phyloP scores from a whole-genome alignment of 2,888 invertebrate species.

The Shargacucullia verbasci region DNA sequence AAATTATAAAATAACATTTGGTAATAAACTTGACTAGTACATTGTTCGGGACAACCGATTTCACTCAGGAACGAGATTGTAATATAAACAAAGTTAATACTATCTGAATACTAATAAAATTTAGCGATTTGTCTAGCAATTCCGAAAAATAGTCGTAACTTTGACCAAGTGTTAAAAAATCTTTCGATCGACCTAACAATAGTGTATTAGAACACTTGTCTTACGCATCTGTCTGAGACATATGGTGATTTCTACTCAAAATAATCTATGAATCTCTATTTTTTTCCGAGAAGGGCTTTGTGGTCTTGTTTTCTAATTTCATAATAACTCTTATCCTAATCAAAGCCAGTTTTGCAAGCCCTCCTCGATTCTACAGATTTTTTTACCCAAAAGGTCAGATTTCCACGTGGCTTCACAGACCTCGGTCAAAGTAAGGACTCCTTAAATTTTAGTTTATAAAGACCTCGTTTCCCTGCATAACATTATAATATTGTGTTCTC shows the following conservation, averaged over 20 bases:
- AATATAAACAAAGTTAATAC: constrained; percentile 25
- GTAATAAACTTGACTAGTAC: constrained; percentile 76
- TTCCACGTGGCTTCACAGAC: neutral
- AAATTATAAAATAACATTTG: constrained; percentile 69
- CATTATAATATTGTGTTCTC: constrained; percentile 30
- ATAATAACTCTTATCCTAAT: too few species aligned
- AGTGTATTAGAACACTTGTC: too few species aligned
- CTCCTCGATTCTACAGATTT: too few species aligned
- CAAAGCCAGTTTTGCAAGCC: too few species aligned
- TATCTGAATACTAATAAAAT: constrained; percentile 40
- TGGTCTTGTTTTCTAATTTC: too few species aligned
- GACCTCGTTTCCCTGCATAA: constrained; percentile 27
- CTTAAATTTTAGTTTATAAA: constrained; percentile 7
- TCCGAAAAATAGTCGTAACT: constrained; percentile 12
- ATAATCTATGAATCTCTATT: too few species aligned
- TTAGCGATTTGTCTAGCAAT: constrained; percentile 33
- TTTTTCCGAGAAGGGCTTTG: too few species aligned
- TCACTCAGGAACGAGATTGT: constrained; percentile 40
- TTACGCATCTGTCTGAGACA: too few species aligned
- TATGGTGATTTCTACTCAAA: too few species aligned
- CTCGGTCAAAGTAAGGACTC: constrained; percentile 15
- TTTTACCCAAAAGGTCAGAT: neutral
- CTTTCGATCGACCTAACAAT: too few species aligned
- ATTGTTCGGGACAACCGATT: constrained; percentile 51
- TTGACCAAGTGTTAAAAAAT: constrained; percentile 8